Base-by-base conservation (phyloP, 2,113 vertebrate species). In the Dasypus novemcinctus region DNA sequence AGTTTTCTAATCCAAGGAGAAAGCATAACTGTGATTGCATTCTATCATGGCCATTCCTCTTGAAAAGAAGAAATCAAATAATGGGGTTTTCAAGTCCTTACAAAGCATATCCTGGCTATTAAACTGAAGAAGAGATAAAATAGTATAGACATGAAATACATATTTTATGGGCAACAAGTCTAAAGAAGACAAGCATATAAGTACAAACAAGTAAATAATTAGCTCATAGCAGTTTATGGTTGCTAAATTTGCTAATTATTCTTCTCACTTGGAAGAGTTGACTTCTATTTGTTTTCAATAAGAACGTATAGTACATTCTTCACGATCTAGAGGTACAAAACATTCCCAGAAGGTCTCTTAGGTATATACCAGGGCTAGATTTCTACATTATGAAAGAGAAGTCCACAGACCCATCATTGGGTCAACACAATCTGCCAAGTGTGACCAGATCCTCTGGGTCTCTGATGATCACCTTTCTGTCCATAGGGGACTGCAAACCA, bases 241-340 rank as follows among this genome's bases (percentile, higher is more conserved):
- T 59, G 89, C 13, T 86, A 91, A 33, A 81, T 87, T 80, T 68
- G n/a, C 20, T 91, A 83, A 75, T 81, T 85, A 75, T n/a, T 93
- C 4, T 82, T 93, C 54, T 91, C 31, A 68, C 15, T 75, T 85
- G 52, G 7, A 93, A 93, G 52, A 85, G 18, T 59, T 90, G 29
- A 86, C 5, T 90, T 87, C 41, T 61, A 20, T 90, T 87, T 85
- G 23, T 90, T 93, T 88, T 54, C 27, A 93, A 79, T 93, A 71
- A 87, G 71, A 90, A 85, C 94, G 17, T 63, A 86, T 1, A 84
- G 27, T 46, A 5, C 54, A 74, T 82, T 36, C 13, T 66, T 93
- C n/a, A 29, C 20, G 41, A n/a, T 72, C 81, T 93, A 52, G 29
- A 57, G 43, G 89, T 90, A 76, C 89, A 69, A 29, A 29, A 33